Base-by-base conservation (phyloP, 2,797 vertebrate genomes). In the Myotis findleyi region DNA sequence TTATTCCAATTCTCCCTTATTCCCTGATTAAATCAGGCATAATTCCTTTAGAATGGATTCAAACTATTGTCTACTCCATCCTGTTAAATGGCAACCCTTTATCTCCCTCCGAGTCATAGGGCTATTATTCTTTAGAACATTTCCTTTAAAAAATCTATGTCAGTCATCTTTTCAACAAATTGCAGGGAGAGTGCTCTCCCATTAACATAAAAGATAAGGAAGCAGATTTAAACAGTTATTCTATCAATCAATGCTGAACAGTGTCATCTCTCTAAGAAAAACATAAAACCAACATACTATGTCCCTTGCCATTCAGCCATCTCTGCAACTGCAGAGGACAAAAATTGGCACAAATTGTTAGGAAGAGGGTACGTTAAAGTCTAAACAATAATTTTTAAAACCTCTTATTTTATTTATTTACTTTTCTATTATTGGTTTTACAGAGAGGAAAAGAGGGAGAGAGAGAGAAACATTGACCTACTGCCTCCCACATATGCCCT, bases 91-190 rank as follows among this genome's bases (percentile, higher is more conserved):
- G 30, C 30, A 82, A 5, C 8, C 3, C 36, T 76, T 64, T 81
- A n/a, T 59, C 23, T 86, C 25, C 30, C 30, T 77, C 55, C 30
- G 77, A 62, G 66, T 89, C 62, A 77, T 23, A 44, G 33, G 20
- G 16, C 59, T 88, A 47, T 80, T 41, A 30, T 53, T 88, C 18
- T 55, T 64, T 23, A 77, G 27, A 51, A 57, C 18, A 51, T 69
- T 95, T 83, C 33, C 27, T 62, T 94, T 92, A 79, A 59, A 79
- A 86, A 68, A 79, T 68, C 12, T 9, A 18, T 59, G 5, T 57
- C 59, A 64, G 38, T 91, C 20, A 72, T 84, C 91, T 92, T 93
- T 88, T 91, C 72, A 93, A 27, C 47, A 79, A 66, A 51, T 55
- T 80, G 12, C 10, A 41, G 18, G 20, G 75, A 57, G 49, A 38